Evolutionary conservation across 2,113 vertebrate species (phyloP).

Genomic region (Colossoma macropomum): DNA sequence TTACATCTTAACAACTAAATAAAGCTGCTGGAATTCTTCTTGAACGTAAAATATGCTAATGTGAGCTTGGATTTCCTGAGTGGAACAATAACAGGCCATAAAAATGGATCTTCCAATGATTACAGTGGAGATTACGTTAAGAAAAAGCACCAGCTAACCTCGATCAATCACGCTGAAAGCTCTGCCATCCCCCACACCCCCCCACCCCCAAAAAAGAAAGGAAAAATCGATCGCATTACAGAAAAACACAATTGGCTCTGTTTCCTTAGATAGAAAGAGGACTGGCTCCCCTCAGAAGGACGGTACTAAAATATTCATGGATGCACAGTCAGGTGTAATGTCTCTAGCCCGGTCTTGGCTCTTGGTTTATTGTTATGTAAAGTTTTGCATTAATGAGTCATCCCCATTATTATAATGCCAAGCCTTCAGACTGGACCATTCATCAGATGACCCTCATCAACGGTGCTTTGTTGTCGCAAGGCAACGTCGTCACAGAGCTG

Average conservation of each 20-base stretch:
- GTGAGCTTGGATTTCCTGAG: neutral
- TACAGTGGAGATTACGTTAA: neutral
- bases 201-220: too few relatives aligned
- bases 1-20: too few relatives aligned
- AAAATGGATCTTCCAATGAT: neutral
- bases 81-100: neutral
- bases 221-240: slow-evolving; percentile 72
- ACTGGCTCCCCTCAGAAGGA: slow-evolving; percentile 6
- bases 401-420: slow-evolving; percentile 25
- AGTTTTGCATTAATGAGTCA: neutral
- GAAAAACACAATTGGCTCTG: slow-evolving; percentile 44
- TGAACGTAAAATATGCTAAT: too few relatives aligned
- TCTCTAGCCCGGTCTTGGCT: neutral
- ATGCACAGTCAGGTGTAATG: slow-evolving; percentile 16
- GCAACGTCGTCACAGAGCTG: neutral
- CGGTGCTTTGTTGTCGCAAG: neutral
- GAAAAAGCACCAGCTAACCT: slow-evolving; percentile 2
- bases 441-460: neutral
- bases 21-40: too few relatives aligned
- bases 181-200: slow-evolving; percentile 34
- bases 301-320: slow-evolving; percentile 67
- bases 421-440: neutral
- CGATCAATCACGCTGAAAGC: slow-evolving; percentile 40
- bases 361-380: slow-evolving; percentile 7
- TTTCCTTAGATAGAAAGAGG: slow-evolving; percentile 33